Percentiles rank a stretch among this genome's conserved stretches.
phyloP scores from a whole-genome alignment of 2,797 vertebrate genomes.

The Anolis apletophallus region DNA sequence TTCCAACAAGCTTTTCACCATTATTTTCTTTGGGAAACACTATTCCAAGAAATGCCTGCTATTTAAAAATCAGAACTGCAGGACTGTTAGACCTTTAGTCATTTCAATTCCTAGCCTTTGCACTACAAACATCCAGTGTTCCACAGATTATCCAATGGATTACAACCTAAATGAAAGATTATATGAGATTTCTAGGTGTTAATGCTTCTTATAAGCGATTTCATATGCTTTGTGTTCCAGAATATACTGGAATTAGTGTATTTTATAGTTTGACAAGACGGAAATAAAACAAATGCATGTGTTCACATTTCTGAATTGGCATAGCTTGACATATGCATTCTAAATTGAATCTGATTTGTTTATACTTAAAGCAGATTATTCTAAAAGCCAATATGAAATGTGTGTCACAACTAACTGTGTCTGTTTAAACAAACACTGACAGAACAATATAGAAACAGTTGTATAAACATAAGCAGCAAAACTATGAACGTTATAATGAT shows the following conservation, averaged over 20 bases:
- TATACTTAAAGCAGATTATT: not conserved
- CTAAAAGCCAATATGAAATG: not conserved
- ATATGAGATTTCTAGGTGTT: not conserved
- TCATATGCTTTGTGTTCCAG: not conserved
- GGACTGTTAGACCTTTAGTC: not conserved
- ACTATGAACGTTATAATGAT: not conserved
- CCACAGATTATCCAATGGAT: not conserved
- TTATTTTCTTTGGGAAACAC: slow-evolving; percentile 59
- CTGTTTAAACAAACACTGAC: not conserved
- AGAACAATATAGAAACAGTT: not conserved
- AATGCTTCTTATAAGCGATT: not conserved
- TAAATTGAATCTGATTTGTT: not conserved
- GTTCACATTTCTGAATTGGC: not conserved
- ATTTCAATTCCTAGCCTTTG: not conserved
- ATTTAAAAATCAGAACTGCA: slow-evolving; percentile 23
- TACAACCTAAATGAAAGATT: not conserved
- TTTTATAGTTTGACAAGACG: not conserved
- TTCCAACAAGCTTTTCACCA: slow-evolving; percentile 48
- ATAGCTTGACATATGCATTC: not conserved
- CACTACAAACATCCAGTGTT: not conserved
- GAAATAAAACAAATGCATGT: not conserved
- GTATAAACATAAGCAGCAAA: not conserved
- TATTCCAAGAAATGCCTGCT: slow-evolving; percentile 35
- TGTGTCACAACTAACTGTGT: not conserved
- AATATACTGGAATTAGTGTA: not conserved